Evolutionary conservation across 2,113 vertebrate genomes (phyloP), one percentile per base, ranked within the genome.

Genomic region (Phycodurus eques): DNA sequence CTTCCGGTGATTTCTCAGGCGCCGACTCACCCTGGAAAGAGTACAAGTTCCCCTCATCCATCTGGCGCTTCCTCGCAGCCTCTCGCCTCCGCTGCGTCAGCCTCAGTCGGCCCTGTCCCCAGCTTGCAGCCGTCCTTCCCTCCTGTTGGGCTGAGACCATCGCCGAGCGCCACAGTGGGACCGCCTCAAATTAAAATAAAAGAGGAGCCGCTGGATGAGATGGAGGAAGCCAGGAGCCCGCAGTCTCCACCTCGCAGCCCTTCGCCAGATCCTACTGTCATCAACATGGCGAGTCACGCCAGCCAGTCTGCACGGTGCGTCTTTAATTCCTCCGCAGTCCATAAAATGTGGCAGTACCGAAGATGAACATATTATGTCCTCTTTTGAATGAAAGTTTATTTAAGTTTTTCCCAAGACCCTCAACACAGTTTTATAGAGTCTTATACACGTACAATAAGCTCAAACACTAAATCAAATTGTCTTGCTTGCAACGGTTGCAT

Each of bases 231-330:
- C 0, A 95, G 97, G 70, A 99, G 96, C 74, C 96, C 98, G 0
- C 95, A 94, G 0, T 94, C 96, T 44, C 95, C 96, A 0, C 94
- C 95, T 2, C 82, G 96, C 27, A 99, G 96, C 62, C 98, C 98
- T 0, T 99, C 97, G 1, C 98, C 98, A 0, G 95, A 98, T 56
- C 96, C 98, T 19, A 96, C 95, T 0, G 86, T 98, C 43, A 92
- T 98, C 82, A 96, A 96, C 74, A 93, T 94, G 2, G 95, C 98
- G 0, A 97, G 95, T 75, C 98, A 99, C 0, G 96, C 97, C 77
- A 99, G 98, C 87, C 96, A 98, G 70, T 98, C 97, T 0, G 98
- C 98, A 83, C 95, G 96, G 98, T 99, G 79, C 14, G 75, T 65
- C 61, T 35, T 1, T 3, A 65, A 3, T 57, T 57, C 12, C 13